Conservation (phyloP, 1,140 invertebrate genomes). For the Drosophila obscura region DNA sequence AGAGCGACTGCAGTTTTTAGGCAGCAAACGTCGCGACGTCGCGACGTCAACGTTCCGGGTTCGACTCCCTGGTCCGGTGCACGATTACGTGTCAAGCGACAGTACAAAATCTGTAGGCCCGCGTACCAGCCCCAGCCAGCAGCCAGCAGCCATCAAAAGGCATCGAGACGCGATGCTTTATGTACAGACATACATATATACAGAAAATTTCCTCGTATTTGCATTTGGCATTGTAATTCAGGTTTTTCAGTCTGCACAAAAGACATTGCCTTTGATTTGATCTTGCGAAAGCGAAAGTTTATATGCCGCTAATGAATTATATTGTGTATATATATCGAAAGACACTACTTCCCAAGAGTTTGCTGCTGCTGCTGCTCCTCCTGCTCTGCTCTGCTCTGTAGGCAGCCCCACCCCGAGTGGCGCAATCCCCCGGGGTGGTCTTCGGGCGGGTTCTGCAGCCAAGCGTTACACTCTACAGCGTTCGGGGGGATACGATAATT, state of each 20-base stretch:
- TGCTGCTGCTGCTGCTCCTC: no score
- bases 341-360: background rate
- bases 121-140: background rate
- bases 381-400: no score
- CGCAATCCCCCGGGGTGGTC: slow-evolving; percentile 14
- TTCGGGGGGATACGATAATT: slow-evolving; percentile 57
- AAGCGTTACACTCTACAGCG: slow-evolving; percentile 13
- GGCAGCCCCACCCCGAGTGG: background rate
- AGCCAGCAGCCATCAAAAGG: slow-evolving; percentile 56
- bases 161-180: slow-evolving; percentile 50
- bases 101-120: no score
- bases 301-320: slow-evolving; percentile 76
- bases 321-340: slow-evolving; percentile 34
- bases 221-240: slow-evolving; percentile 78
- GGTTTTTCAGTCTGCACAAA: slow-evolving; percentile 55
- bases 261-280: slow-evolving; percentile 70
- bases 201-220: slow-evolving; percentile 59
- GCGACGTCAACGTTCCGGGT: slow-evolving; percentile 64
- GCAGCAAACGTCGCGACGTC: background rate
- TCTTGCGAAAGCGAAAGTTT: slow-evolving; percentile 80
- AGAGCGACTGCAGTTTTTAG: slow-evolving; percentile 37
- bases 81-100: slow-evolving; percentile 67
- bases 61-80: slow-evolving; percentile 60
- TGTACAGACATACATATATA: slow-evolving; percentile 30
- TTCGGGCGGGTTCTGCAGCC: slow-evolving; percentile 24